These are phyloP conservation scores for Drosophila pullipes DNA, from an alignment of 2,888 invertebrate genomes.

Conservation along the genomic window DNA sequence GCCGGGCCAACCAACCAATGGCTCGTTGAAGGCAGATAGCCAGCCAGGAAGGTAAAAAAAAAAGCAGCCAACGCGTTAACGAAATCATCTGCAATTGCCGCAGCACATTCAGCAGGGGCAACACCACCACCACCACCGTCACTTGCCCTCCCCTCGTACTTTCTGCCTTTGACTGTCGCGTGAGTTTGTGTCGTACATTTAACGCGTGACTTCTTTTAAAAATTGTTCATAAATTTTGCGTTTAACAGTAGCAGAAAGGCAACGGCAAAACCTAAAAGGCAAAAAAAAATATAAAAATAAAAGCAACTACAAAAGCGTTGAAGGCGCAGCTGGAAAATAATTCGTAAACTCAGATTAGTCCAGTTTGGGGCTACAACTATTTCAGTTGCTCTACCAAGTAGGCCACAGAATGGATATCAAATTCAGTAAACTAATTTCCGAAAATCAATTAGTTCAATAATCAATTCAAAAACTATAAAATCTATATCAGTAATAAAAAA, in stretches of 20 bases:
- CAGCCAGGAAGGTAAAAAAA: constrained; percentile 23
- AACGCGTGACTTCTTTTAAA: constrained; percentile 77
- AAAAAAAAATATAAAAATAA: not conserved
- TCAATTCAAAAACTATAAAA: constrained; percentile 4
- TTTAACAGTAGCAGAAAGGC: constrained; percentile 77
- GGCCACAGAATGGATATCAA: not conserved
- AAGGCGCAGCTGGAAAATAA: constrained; percentile 51
- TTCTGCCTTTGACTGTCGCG: constrained; percentile 63
- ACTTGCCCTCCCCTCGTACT: not conserved
- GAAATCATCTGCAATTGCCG: constrained; percentile 73
- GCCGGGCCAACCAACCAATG: constrained; percentile 32
- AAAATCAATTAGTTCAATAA: not conserved
- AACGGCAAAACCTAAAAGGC: constrained; percentile 25
- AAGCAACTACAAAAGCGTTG: constrained; percentile 44
- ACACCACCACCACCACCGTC: not conserved
- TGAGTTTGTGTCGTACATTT: constrained; percentile 80
- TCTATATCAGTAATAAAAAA: not conserved
- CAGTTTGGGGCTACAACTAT: constrained; percentile 8
- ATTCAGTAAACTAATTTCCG: not conserved
- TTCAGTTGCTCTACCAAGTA: constrained; percentile 21
- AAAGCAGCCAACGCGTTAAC: constrained; percentile 70
- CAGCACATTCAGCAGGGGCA: not conserved
- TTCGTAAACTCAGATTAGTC: constrained; percentile 15
- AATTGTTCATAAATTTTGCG: constrained; percentile 82
- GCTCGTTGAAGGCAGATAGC: constrained; percentile 27